A percentile compares a stretch with the other conserved stretches of the same genome.
Conservation (phyloP, 2,888 invertebrate genomes). For the Melikaiella ostensackeni region DNA sequence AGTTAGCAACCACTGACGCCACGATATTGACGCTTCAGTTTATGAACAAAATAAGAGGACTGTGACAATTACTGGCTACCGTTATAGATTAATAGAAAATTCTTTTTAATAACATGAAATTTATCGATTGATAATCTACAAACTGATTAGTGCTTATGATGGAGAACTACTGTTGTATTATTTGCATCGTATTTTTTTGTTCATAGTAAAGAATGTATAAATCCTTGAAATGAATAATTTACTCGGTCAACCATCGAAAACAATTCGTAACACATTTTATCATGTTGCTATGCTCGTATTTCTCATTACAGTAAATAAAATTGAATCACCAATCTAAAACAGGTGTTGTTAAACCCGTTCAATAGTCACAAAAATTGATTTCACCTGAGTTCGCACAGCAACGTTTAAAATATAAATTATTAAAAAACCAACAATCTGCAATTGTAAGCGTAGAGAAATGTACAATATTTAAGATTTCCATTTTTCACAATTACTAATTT, state of each 20-base stretch:
- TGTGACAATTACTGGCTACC: not conserved
- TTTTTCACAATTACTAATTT: too few relatives aligned
- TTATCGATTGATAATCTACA: too few relatives aligned
- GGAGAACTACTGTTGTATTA: not conserved
- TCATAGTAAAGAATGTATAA: not conserved
- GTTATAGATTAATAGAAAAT: not conserved
- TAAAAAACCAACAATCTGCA: too few relatives aligned
- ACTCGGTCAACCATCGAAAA: not conserved
- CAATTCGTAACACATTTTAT: not conserved
- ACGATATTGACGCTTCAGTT: constrained; percentile 14
- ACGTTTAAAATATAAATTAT: too few relatives aligned
- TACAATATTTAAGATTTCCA: too few relatives aligned
- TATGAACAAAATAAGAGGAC: constrained; percentile 3
- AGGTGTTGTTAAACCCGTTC: not conserved
- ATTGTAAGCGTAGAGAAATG: too few relatives aligned
- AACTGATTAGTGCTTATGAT: too few relatives aligned
- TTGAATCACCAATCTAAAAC: not conserved
- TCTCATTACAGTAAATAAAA: constrained; percentile 6
- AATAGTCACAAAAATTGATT: not conserved
- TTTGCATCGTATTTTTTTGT: not conserved
- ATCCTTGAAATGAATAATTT: not conserved
- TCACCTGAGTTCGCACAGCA: not conserved
- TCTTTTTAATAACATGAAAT: not conserved
- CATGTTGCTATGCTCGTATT: not conserved
- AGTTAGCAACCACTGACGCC: constrained; percentile 51